These are phyloP conservation scores for Girardia tigrina DNA, from an alignment of 2,888 invertebrate genomes.

Conservation along the genomic window DNA sequence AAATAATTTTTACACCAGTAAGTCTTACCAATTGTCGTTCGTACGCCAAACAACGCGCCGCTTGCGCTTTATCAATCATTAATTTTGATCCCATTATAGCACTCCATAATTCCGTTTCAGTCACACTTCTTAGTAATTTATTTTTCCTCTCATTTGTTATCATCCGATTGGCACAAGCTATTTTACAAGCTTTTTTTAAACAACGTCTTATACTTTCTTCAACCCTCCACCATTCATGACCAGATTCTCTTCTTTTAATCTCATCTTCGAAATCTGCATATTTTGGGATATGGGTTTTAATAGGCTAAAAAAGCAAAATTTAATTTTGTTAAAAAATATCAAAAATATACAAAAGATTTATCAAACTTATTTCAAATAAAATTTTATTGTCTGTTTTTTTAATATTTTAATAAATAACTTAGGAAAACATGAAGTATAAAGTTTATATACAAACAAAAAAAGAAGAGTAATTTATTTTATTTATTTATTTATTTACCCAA, in stretches of 20 bases:
- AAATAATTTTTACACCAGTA: neutral
- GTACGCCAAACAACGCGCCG: neutral
- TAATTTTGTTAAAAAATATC: too few relatives aligned
- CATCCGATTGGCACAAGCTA: neutral
- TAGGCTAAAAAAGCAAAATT: conserved; percentile 40
- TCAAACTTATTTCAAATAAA: too few relatives aligned
- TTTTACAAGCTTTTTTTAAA: conserved; percentile 20
- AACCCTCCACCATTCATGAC: conserved; percentile 34
- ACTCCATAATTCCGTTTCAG: neutral
- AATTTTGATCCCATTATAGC: neutral
- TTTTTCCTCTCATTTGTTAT: neutral
- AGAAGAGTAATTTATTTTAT: too few relatives aligned
- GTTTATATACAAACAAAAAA: too few relatives aligned
- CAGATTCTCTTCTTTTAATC: conserved; percentile 24
- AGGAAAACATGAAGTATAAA: too few relatives aligned
- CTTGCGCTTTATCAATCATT: neutral
- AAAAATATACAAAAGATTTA: too few relatives aligned
- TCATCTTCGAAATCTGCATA: conserved; percentile 40
- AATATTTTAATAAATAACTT: too few relatives aligned
- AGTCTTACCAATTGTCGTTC: neutral
- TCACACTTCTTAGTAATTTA: neutral
- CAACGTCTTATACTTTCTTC: conserved; percentile 28
- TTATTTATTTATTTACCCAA: too few relatives aligned
- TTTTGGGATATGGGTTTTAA: conserved; percentile 41
- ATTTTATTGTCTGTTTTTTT: too few relatives aligned